phyloP scores from a whole-genome alignment of 2,888 invertebrate genomes.

The Cephus spinipes region DNA sequence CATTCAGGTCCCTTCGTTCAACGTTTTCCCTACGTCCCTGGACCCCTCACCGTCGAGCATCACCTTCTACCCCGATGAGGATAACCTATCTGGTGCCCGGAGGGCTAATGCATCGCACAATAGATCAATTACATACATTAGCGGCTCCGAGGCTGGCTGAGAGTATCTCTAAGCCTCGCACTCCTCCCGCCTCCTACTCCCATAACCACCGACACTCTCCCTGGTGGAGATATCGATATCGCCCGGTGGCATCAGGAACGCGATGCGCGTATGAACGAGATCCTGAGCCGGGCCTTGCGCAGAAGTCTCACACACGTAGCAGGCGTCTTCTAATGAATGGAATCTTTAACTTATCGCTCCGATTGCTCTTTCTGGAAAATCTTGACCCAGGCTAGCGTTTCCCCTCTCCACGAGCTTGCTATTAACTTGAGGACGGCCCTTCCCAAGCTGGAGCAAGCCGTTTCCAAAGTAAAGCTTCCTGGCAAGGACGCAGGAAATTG shows the following conservation, averaged over 20 bases:
- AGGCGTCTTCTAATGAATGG: conserved; percentile 38
- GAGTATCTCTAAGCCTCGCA: conserved; percentile 42
- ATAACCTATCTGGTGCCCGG: conserved; percentile 49
- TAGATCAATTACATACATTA: conserved; percentile 66
- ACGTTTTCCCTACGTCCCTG: not conserved
- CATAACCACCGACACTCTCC: conserved; percentile 1
- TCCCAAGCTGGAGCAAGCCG: not conserved
- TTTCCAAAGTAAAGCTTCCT: not conserved
- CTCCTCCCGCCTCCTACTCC: conserved; percentile 29
- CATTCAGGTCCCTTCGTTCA: conserved; percentile 37
- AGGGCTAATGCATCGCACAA: conserved; percentile 62
- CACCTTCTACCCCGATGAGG: conserved; percentile 31
- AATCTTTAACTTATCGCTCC: conserved; percentile 45
- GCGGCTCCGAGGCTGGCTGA: conserved; percentile 50
- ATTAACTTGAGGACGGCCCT: not conserved
- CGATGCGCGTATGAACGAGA: conserved; percentile 1
- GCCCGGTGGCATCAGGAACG: conserved; percentile 29
- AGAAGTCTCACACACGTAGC: not conserved
- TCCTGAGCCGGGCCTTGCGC: not conserved
- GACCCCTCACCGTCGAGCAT: conserved; percentile 1
- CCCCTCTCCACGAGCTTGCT: not conserved
- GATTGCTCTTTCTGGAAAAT: conserved; percentile 38
- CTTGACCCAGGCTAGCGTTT: conserved; percentile 39
- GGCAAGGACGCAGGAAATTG: not conserved
- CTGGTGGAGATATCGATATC: conserved; percentile 45